These are phyloP conservation scores for Bombus vancouverensis DNA, from an alignment of 1,140 invertebrate species.

Conservation along the genomic window DNA sequence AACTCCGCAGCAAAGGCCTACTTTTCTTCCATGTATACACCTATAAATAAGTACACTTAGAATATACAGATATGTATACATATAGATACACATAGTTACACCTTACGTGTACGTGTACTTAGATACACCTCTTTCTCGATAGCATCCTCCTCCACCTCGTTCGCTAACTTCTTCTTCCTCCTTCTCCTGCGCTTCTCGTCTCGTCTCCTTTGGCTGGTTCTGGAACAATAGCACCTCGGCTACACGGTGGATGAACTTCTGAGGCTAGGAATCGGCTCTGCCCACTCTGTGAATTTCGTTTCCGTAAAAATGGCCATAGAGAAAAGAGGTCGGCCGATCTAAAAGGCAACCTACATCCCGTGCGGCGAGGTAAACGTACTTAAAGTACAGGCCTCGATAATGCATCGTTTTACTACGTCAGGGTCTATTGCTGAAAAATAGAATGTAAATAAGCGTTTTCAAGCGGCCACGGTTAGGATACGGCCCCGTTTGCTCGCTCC, in stretches of 20 bases:
- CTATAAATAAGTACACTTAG: background rate
- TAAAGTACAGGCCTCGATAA: constrained; percentile 30
- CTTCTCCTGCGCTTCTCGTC: constrained; percentile 22
- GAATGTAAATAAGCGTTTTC: constrained; percentile 43
- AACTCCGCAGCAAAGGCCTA: constrained; percentile 61
- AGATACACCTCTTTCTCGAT: constrained; percentile 59
- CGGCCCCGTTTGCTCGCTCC: background rate
- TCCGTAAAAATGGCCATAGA: constrained; percentile 63
- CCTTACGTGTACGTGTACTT: background rate
- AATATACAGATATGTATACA: background rate
- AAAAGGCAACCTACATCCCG: constrained; percentile 66
- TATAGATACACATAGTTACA: background rate
- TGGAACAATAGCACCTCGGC: constrained; percentile 66
- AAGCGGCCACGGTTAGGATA: background rate
- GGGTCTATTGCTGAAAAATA: constrained; percentile 42
- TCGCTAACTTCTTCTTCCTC: constrained; percentile 24
- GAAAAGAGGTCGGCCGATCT: constrained; percentile 68
- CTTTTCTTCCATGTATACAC: constrained; percentile 43
- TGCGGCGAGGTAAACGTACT: constrained; percentile 40
- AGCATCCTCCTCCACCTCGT: constrained; percentile 53
- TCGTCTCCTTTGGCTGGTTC: constrained; percentile 57
- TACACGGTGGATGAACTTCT: constrained; percentile 70
- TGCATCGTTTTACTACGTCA: constrained; percentile 16
- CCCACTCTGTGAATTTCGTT: constrained; percentile 69
- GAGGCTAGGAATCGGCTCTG: constrained; percentile 67